These are phyloP conservation scores for Acrossocheilus wenchowensis DNA, from an alignment of 2,797 vertebrate genomes.

Conservation along the genomic window DNA sequence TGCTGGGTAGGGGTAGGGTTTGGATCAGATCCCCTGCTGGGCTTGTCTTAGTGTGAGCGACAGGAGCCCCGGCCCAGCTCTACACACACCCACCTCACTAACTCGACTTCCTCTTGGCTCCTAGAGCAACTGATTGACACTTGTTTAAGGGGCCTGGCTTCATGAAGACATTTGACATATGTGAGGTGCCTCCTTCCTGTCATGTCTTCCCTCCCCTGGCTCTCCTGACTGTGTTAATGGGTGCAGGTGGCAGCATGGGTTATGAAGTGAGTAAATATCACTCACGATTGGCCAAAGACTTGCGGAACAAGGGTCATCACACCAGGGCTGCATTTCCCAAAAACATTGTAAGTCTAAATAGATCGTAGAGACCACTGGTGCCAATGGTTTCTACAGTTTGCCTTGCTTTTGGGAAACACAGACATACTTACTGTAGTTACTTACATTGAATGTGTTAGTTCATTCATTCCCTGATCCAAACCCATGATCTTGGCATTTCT, in stretches of 20 bases:
- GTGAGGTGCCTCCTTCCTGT: slow-evolving; percentile 84
- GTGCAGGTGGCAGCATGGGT: slow-evolving; percentile 73
- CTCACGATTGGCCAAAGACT: slow-evolving; percentile 54
- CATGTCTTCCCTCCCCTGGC: slow-evolving; percentile 81
- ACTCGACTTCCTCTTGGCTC: slow-evolving; percentile 71
- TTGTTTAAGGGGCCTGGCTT: slow-evolving; percentile 81
- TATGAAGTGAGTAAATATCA: slow-evolving; percentile 50
- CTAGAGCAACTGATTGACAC: slow-evolving; percentile 89
- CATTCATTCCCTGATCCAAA: not conserved
- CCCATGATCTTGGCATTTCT: not conserved
- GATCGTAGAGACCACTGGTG: not conserved
- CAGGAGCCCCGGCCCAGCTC: slow-evolving; percentile 72
- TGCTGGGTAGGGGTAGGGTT: slow-evolving; percentile 73
- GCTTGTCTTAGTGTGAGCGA: slow-evolving; percentile 72
- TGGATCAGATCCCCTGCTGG: slow-evolving; percentile 71
- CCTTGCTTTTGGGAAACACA: not conserved
- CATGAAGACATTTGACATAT: slow-evolving; percentile 89
- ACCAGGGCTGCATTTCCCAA: slow-evolving; percentile 59
- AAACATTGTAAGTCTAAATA: not conserved
- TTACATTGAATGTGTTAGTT: not conserved
- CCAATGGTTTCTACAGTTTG: not conserved
- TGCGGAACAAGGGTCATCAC: slow-evolving; percentile 59
- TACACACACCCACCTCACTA: slow-evolving; percentile 59
- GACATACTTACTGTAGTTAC: not conserved
- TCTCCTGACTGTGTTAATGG: slow-evolving; percentile 73